Evolutionary conservation across 1,140 invertebrate species (phyloP), one percentile per base, ranked within the genome.

Genomic region (Pseudoatta argentina): DNA sequence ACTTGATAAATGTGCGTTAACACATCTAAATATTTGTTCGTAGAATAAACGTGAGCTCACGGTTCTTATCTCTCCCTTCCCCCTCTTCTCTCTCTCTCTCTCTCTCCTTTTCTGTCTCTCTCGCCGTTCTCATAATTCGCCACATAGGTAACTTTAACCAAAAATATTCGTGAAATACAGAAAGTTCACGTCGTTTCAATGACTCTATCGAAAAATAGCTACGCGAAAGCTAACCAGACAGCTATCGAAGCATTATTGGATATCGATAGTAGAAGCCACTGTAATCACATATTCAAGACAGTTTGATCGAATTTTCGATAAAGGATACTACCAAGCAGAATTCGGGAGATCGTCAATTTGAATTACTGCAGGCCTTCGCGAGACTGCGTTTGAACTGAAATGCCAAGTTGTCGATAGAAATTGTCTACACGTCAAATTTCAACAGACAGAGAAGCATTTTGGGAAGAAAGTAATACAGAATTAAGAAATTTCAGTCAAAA

Each of bases 201-300:
- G 39, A 73, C 69, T 30, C 39, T 16, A 48, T 72, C 55, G 59
- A 63, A 83, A 24, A 69, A 24, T 55, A 18, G 24, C 10, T 34
- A 18, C 12, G 44, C 59, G 10, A 75, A 75, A 73, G 69, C 44
- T 61, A 75, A 83, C 79, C 55, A 83, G 67, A 51, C 64, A 79
- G 79, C 67, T 48, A 73, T 73, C 53, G 53, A 82, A 44, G 39
- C 24, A 82, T 82, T 82, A 72, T 82, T 59, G 79, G 39, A 81
- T 71, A 81, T 81, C 78, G 78, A 81, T 61, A 34, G 27, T 24
- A 63, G 14, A 16, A 73, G 18, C 27, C 55, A 18, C 21, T 48
- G 69, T 83, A 83, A 75, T 83, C 79, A 73, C 44, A 67, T 71
- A 81, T 83, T 83, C 69, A 63, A 75, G 79, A 83, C 55, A 75